A percentile compares a stretch with the other conserved stretches of the same genome.
These are phyloP conservation scores for Adelosebastes latens DNA, from an alignment of 2,797 vertebrate genomes.

Conservation along the genomic window DNA sequence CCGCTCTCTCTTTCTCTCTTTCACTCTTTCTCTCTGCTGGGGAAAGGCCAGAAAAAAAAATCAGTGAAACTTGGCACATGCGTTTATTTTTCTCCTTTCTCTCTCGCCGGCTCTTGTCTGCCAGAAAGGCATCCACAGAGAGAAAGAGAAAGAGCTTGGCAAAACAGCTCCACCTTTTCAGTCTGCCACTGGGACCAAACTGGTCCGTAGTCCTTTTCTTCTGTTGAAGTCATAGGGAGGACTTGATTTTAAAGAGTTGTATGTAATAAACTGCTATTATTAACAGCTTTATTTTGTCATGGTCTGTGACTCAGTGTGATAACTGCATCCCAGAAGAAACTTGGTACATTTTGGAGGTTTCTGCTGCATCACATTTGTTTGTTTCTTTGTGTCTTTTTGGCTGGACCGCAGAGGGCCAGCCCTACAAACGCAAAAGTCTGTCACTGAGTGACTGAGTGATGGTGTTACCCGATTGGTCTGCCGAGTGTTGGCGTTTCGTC, in stretches of 20 bases:
- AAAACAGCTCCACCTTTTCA: conserved; percentile 59
- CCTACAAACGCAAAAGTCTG: too few relatives aligned
- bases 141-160: conserved; percentile 41
- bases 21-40: conserved; percentile 40
- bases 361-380: neutral
- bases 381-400: neutral
- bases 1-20: conserved; percentile 11
- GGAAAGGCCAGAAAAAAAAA: conserved; percentile 60
- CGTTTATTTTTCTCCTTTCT: conserved; percentile 28
- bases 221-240: neutral
- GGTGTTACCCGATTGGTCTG: too few relatives aligned
- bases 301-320: neutral
- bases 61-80: conserved; percentile 61
- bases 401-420: neutral
- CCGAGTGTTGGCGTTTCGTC: too few relatives aligned
- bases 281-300: conserved; percentile 6
- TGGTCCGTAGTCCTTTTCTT: neutral
- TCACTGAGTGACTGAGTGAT: too few relatives aligned
- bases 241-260: neutral
- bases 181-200: conserved; percentile 31
- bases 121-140: conserved; percentile 41
- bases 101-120: conserved; percentile 39
- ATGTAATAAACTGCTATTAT: neutral
- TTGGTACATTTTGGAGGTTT: neutral
- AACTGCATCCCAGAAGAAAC: neutral